phyloP scores from a whole-genome alignment of 2,113 vertebrate genomes.

The Acrocephalus arundinaceus region DNA sequence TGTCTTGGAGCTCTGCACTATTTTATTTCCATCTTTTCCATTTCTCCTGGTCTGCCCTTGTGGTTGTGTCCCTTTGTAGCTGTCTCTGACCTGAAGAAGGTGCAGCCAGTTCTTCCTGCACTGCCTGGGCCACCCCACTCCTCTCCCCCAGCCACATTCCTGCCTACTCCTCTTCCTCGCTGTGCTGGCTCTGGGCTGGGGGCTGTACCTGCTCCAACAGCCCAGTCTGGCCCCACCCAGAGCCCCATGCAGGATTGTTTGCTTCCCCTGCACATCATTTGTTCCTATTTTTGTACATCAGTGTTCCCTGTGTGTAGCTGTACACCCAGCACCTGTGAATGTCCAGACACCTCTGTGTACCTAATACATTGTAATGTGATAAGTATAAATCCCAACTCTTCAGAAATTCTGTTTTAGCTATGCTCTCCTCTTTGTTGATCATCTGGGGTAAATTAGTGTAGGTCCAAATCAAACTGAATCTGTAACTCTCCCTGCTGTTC shows the following conservation, averaged over 20 bases:
- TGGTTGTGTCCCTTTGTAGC: neutral
- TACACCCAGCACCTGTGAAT: neutral
- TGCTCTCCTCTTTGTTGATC: neutral
- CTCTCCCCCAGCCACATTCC: neutral
- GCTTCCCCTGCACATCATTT: neutral
- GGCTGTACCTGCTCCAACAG: neutral
- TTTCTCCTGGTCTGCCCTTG: fast-evolving
- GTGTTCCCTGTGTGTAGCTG: neutral
- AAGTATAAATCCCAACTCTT: neutral
- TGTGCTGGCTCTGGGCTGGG: neutral
- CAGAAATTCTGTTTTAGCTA: neutral
- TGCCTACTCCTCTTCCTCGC: neutral
- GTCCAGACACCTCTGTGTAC: neutral
- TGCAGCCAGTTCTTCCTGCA: fast-evolving
- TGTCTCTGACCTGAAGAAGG: too few relatives aligned
- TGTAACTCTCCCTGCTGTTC: neutral
- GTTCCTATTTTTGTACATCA: neutral
- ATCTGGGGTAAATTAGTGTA: neutral
- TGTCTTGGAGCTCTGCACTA: neutral
- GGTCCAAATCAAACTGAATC: neutral
- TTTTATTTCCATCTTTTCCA: neutral
- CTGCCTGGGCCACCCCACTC: neutral
- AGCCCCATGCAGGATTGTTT: neutral
- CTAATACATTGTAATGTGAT: neutral
- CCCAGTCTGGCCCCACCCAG: neutral